Evolutionary conservation across 2,113 vertebrate genomes (phyloP).

Genomic region (Glaucomys volans): DNA sequence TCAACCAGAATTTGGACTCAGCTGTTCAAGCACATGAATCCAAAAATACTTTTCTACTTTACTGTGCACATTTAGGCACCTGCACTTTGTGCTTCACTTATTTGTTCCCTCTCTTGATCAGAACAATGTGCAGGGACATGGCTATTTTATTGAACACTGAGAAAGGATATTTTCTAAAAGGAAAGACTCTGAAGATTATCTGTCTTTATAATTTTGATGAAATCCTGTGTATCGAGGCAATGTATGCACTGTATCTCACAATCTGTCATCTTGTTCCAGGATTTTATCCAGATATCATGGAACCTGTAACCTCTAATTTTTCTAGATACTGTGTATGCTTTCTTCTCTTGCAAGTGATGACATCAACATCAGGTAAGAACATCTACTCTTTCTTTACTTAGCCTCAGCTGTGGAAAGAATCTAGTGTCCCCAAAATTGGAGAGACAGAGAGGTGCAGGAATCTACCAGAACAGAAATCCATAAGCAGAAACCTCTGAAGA

Average conservation of each 20-base stretch:
- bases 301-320: neutral
- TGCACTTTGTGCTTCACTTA: neutral
- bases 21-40: neutral
- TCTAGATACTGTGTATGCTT: neutral
- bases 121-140: neutral
- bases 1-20: neutral
- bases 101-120: neutral
- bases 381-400: neutral
- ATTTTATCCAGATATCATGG: neutral
- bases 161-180: neutral
- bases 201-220: neutral
- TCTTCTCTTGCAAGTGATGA: neutral
- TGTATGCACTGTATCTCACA: neutral
- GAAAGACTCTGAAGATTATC: neutral
- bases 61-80: neutral
- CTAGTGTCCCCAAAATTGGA: neutral
- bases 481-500: neutral
- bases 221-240: neutral
- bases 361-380: constrained; percentile 16
- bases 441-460: neutral
- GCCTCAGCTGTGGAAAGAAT: neutral
- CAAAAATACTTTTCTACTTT: neutral
- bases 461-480: neutral
- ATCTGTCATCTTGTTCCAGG: neutral
- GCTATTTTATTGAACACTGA: neutral